phyloP scores from a whole-genome alignment of 2,113 vertebrate genomes.

The Cochlearius cochlearius region DNA sequence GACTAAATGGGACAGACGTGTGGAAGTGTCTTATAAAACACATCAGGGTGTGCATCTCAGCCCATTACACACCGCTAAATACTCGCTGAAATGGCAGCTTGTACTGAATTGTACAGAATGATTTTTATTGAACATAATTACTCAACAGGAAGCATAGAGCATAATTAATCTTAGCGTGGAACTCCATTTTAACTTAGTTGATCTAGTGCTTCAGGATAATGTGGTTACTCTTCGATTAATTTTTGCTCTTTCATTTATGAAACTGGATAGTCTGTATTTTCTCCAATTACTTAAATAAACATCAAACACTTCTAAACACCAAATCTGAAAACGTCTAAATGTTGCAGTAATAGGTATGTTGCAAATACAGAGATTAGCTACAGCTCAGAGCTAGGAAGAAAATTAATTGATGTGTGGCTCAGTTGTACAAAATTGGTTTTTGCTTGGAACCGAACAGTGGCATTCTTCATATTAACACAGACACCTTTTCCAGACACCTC shows the following conservation, averaged over 20 bases:
- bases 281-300: slow-evolving; percentile 24
- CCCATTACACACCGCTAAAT: neutral
- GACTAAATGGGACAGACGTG: neutral
- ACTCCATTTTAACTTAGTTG: slow-evolving; percentile 18
- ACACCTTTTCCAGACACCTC: neutral
- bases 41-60: neutral
- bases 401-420: neutral
- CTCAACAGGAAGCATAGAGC: neutral
- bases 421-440: neutral
- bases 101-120: neutral
- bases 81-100: neutral
- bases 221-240: neutral
- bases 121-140: slow-evolving; percentile 6
- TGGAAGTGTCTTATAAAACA: neutral
- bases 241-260: slow-evolving; percentile 22
- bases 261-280: neutral
- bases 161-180: slow-evolving; percentile 29
- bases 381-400: neutral
- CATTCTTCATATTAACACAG: neutral
- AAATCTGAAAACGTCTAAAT: neutral
- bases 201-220: neutral
- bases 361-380: neutral
- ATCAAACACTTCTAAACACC: neutral
- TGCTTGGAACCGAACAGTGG: neutral
- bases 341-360: neutral